These are phyloP conservation scores for Watsonalla cultraria DNA, from an alignment of 2,888 invertebrate genomes.

Conservation along the genomic window DNA sequence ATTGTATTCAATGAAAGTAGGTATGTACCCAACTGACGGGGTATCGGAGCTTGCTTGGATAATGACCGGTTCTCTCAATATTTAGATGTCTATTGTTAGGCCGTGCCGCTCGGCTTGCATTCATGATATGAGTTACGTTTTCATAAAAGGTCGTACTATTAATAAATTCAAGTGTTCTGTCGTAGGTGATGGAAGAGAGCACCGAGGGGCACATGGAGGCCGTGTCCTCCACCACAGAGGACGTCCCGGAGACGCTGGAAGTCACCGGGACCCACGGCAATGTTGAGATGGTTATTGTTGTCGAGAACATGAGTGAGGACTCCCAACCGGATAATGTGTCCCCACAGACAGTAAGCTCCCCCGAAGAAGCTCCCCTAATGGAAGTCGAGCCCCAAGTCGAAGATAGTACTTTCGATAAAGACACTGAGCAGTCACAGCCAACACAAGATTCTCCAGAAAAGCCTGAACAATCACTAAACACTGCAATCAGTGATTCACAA, in stretches of 20 bases:
- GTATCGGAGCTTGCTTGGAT: conserved; percentile 51
- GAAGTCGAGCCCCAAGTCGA: conserved; percentile 9
- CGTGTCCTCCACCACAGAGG: conserved; percentile 61
- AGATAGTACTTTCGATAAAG: not conserved
- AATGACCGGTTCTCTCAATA: conserved; percentile 60
- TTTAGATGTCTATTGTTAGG: conserved; percentile 41
- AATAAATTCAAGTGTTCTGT: conserved; percentile 40
- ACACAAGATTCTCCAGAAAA: conserved; percentile 18
- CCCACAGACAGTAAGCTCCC: conserved; percentile 5
- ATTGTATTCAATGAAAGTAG: conserved; percentile 57
- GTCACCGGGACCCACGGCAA: conserved; percentile 45
- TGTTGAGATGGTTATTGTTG: conserved; percentile 57
- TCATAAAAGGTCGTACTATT: conserved; percentile 41
- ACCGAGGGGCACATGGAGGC: conserved; percentile 64
- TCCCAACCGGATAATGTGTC: conserved; percentile 16
- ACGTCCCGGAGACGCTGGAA: conserved; percentile 49
- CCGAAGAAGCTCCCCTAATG: conserved; percentile 13
- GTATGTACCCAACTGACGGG: conserved; percentile 47
- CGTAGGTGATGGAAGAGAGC: conserved; percentile 66
- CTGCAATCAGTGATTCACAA: conserved; percentile 6
- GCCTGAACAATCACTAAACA: conserved; percentile 10
- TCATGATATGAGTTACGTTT: conserved; percentile 6
- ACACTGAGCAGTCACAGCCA: conserved; percentile 1
- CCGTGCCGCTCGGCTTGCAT: conserved; percentile 14
- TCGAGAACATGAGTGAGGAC: conserved; percentile 53